Evolutionary conservation across 2,888 invertebrate genomes (phyloP), one percentile per base, ranked within the genome.

Genomic region (Bedellia somnulentella): DNA sequence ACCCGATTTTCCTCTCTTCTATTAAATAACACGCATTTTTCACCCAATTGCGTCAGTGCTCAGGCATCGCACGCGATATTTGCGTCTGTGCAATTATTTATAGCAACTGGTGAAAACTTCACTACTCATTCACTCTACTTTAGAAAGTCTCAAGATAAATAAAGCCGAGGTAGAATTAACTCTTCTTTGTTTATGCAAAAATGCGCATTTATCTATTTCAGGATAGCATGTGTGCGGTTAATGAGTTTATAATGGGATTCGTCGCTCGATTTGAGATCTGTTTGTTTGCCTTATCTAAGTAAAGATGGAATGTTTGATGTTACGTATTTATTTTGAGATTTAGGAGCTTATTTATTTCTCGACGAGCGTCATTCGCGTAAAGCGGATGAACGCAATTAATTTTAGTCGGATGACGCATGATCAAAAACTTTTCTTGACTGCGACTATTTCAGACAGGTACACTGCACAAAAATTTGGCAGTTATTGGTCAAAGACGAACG

Each of bases 21-120:
- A 64, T 61, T 62, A 61, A 71, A 68, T 64, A 66, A 63, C 57
- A 49, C 50, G 52, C 59, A 68, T 70, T 75, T 75, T 70, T 68
- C 61, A 56, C 51, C 44, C 55, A 54, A 64, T 68, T 75, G 58
- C 73, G 73, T 75, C 73, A 73, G 67, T 68, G 61, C 56, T 56
- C 60, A 18, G 57, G 58, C 48, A 44, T 53, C 58, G 51, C 61
- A 60, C 56, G 60, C 63, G 66, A 59, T 68, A 67, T 71, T 68
- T 70, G 62, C 70, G 71, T 68, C 59, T 46, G 55, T 57, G 47
- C 51, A 47, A 44, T 49, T 71, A 73, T 67, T 60, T 57, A 63
- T 73, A 75, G 67, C 49, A 59, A 59, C 63, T 61, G 57, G 66
- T 62, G 55, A 61, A 63, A 68, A 67, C 49, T 57, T 57, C 50